Percentiles rank a stretch among this genome's conserved stretches.
phyloP scores from a whole-genome alignment of 2,888 invertebrate genomes.

The Acanthosepion pharaonis region DNA sequence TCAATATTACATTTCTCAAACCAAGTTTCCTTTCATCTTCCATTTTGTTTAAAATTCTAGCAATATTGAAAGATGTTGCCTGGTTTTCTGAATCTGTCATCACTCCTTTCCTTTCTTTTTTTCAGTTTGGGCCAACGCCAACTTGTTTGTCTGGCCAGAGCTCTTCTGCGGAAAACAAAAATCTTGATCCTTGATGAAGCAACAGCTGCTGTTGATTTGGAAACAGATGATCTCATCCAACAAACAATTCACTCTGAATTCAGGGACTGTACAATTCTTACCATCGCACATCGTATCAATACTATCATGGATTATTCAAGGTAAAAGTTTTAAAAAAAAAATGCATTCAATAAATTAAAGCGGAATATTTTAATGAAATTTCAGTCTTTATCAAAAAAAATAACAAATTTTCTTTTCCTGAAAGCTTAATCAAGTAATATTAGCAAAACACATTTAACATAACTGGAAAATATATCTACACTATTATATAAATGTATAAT shows the following conservation, averaged over 20 bases:
- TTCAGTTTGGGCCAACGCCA: slow-evolving; percentile 43
- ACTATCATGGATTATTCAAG: slow-evolving; percentile 47
- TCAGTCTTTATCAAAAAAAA: neutral
- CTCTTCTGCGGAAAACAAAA: slow-evolving; percentile 45
- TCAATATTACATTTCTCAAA: too few species aligned
- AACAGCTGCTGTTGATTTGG: slow-evolving; percentile 43
- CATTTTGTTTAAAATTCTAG: too few species aligned
- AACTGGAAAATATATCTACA: too few species aligned
- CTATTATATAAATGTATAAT: too few species aligned
- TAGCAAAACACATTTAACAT: too few species aligned
- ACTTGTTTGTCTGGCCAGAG: slow-evolving; percentile 36
- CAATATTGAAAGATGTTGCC: too few species aligned
- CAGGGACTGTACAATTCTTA: neutral
- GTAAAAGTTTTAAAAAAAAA: neutral
- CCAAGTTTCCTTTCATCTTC: too few species aligned
- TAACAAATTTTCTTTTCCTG: too few species aligned
- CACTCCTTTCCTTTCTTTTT: neutral
- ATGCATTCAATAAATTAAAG: neutral
- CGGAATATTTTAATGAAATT: neutral
- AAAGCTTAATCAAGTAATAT: too few species aligned
- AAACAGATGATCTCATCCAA: slow-evolving; percentile 41
- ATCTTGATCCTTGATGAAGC: slow-evolving; percentile 44
- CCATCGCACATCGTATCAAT: slow-evolving; percentile 43
- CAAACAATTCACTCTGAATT: slow-evolving; percentile 43
- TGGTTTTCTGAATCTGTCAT: neutral